Percentiles rank a stretch among this genome's conserved stretches.
phyloP scores from a whole-genome alignment of 2,113 vertebrate genomes.

The Trogon melanurus region DNA sequence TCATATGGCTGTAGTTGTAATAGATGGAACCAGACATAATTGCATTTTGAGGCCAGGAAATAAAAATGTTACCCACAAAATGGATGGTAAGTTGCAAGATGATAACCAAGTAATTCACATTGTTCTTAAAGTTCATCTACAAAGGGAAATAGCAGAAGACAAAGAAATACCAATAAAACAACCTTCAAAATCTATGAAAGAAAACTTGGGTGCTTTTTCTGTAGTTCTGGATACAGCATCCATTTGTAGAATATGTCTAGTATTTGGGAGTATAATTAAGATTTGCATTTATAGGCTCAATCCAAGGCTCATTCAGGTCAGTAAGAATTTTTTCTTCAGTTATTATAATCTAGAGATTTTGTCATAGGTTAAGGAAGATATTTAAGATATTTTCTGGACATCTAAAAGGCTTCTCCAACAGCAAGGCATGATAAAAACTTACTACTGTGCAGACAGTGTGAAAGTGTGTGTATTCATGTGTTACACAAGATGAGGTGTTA shows the following conservation, averaged over 20 bases:
- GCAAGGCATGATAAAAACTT: not conserved
- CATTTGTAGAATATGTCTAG: not conserved
- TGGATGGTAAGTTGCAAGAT: constrained; percentile 39
- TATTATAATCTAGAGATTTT: not conserved
- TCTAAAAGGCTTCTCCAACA: not conserved
- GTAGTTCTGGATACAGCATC: not conserved
- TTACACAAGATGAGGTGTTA: not conserved
- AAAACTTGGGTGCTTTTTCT: not conserved
- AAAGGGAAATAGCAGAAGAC: not conserved
- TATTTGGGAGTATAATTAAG: not conserved
- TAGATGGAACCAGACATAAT: constrained; percentile 25
- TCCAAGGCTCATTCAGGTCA: not conserved
- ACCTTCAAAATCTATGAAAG: not conserved
- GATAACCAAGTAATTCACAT: constrained; percentile 4
- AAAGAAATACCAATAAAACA: not conserved
- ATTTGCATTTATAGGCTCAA: not conserved
- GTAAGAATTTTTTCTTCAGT: not conserved
- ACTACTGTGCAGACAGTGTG: not conserved
- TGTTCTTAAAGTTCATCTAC: constrained; percentile 44
- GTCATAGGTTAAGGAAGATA: not conserved
- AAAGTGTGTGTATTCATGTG: not conserved
- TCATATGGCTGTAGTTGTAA: constrained; percentile 13
- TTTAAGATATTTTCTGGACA: not conserved
- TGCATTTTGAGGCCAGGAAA: constrained; percentile 28
- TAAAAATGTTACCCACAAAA: constrained; percentile 36